phyloP scores from a whole-genome alignment of 2,113 vertebrate species.

The Chelonoidis abingdonii region DNA sequence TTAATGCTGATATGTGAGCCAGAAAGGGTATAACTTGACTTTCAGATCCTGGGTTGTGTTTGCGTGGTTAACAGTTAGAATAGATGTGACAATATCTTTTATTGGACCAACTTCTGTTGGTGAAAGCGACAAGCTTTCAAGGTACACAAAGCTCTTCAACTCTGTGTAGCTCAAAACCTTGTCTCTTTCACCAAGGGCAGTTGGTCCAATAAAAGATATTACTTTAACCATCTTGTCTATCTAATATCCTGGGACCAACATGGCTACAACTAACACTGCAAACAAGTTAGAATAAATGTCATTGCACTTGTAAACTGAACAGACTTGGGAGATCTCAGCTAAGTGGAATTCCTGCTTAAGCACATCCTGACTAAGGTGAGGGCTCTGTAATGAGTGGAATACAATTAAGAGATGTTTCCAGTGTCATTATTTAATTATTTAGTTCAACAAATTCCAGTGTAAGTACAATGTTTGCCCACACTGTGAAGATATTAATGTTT shows the following conservation, averaged over 20 bases:
- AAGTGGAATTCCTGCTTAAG: neutral
- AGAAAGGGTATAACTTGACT: neutral
- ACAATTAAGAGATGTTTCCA: neutral
- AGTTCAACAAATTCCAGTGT: fast-evolving
- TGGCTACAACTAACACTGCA: neutral
- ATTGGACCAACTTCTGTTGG: neutral
- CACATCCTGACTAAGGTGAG: neutral
- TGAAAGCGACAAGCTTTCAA: neutral
- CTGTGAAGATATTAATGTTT: neutral
- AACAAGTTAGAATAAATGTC: neutral
- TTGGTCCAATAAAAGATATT: neutral
- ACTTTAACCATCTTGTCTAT: neutral
- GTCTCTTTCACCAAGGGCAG: neutral
- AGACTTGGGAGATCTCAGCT: neutral
- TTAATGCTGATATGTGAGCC: neutral
- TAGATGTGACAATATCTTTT: neutral
- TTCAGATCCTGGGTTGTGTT: neutral
- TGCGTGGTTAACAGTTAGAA: neutral
- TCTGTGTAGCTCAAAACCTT: neutral
- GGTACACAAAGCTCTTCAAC: neutral
- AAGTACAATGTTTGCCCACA: neutral
- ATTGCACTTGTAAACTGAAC: neutral
- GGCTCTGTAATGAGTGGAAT: neutral
- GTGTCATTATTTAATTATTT: neutral
- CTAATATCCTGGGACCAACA: neutral